Conservation (phyloP, 92 coral and sea anemone species). For the Meandrina meandrites region DNA sequence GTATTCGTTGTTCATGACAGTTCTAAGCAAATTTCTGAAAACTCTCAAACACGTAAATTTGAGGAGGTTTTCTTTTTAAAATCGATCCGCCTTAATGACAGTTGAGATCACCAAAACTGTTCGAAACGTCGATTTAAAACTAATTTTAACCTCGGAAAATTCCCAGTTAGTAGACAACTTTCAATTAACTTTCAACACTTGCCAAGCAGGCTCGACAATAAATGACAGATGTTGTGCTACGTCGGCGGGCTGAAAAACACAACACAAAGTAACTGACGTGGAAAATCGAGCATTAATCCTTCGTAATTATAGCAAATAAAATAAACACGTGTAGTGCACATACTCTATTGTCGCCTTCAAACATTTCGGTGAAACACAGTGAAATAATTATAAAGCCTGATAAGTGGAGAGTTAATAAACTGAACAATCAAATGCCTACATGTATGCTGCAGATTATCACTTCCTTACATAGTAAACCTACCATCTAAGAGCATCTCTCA, state of each 20-base stretch:
- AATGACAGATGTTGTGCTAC: neutral
- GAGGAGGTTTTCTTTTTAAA: neutral
- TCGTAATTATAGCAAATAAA: neutral
- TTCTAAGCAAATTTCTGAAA: neutral
- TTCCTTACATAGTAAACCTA: slow-evolving; percentile 26
- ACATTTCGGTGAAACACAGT: neutral
- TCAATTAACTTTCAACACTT: neutral
- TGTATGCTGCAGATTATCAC: too few species aligned
- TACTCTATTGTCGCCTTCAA: neutral
- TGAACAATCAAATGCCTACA: neutral
- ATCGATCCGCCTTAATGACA: too few species aligned
- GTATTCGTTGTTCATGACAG: neutral
- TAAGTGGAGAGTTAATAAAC: neutral
- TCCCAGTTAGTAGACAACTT: too few species aligned
- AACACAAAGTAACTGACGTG: neutral
- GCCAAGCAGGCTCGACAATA: neutral
- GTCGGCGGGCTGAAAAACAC: neutral
- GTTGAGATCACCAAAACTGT: too few species aligned
- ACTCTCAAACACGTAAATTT: neutral
- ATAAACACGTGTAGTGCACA: neutral
- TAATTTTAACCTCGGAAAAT: too few species aligned
- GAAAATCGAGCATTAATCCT: neutral
- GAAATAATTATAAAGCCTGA: too few species aligned
- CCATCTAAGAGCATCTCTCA: slow-evolving; percentile 96
- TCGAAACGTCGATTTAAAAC: too few species aligned